Percentiles rank a stretch among this genome's conserved stretches.
phyloP scores from a whole-genome alignment of 2,113 vertebrate genomes.

The Thunnus thynnus region DNA sequence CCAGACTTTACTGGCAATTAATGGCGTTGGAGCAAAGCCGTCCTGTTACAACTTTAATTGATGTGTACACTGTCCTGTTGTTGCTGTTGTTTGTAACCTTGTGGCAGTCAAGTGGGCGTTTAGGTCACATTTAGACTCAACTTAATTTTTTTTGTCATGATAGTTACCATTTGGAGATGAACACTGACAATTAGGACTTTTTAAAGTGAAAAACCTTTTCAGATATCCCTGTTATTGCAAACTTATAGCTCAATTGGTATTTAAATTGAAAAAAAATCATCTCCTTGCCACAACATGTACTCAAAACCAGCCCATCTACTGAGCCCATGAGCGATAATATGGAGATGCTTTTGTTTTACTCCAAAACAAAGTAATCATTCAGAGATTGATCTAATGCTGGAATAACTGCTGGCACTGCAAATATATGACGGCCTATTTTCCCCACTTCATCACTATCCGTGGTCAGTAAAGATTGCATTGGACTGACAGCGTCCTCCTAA shows the following conservation, averaged over 20 bases:
- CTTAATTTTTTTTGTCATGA: not conserved
- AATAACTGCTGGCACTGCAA: slow-evolving; percentile 73
- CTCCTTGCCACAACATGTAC: not conserved
- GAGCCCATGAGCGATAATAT: slow-evolving; percentile 42
- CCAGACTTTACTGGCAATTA: slow-evolving; percentile 70
- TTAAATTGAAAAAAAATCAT: slow-evolving; percentile 10
- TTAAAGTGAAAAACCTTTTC: not conserved
- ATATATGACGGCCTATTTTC: slow-evolving; percentile 68
- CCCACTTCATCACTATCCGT: slow-evolving; percentile 63
- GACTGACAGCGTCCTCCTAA: slow-evolving; percentile 50
- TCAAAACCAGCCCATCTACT: slow-evolving; percentile 8
- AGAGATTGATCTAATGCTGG: slow-evolving; percentile 74
- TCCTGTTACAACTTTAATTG: slow-evolving; percentile 52
- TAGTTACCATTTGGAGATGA: not conserved
- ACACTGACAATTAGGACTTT: slow-evolving; percentile 2
- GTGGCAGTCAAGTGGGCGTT: not conserved
- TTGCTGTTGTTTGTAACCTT: slow-evolving; percentile 35
- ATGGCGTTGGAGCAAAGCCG: slow-evolving; percentile 55
- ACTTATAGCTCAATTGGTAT: slow-evolving; percentile 14
- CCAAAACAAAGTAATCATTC: slow-evolving; percentile 69
- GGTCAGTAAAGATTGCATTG: slow-evolving; percentile 50
- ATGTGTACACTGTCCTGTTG: slow-evolving; percentile 32
- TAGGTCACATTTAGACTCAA: slow-evolving; percentile 5
- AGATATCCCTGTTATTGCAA: not conserved
- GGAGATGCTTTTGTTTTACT: slow-evolving; percentile 60